A percentile compares a stretch with the other conserved stretches of the same genome.
phyloP scores from a whole-genome alignment of 2,888 invertebrate genomes.

The Bellardia pandia region DNA sequence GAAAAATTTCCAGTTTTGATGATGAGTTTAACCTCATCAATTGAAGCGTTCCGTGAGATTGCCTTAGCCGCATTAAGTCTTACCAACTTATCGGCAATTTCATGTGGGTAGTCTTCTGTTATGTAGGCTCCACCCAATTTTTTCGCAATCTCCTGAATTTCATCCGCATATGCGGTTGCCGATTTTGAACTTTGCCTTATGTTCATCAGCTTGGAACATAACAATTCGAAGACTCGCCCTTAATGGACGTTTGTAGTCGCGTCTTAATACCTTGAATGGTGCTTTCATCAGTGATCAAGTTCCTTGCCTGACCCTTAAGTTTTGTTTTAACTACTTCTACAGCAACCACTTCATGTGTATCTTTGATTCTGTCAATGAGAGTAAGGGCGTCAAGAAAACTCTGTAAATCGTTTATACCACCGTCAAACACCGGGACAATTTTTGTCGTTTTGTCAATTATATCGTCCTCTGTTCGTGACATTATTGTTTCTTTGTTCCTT shows the following conservation, averaged over 20 bases:
- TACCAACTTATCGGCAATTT: background rate
- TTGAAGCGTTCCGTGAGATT: background rate
- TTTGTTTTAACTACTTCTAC: background rate
- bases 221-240: background rate
- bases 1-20: too few species aligned
- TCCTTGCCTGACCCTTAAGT: background rate
- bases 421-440: background rate
- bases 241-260: background rate
- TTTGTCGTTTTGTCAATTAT: background rate
- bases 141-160: background rate
- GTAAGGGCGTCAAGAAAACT: background rate
- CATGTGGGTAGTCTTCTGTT: background rate
- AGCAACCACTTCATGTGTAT: background rate
- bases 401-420: background rate
- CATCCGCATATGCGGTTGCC: background rate
- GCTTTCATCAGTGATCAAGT: background rate
- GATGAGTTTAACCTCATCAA: background rate
- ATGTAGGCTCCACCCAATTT: conserved; percentile 9
- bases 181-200: conserved; percentile 6
- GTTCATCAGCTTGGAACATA: conserved; percentile 25
- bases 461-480: background rate
- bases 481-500: background rate
- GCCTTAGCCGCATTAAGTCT: background rate
- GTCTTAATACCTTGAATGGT: background rate
- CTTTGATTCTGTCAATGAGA: background rate